Base-by-base conservation (phyloP, 2,113 vertebrate genomes). In the Lepus timidus region DNA sequence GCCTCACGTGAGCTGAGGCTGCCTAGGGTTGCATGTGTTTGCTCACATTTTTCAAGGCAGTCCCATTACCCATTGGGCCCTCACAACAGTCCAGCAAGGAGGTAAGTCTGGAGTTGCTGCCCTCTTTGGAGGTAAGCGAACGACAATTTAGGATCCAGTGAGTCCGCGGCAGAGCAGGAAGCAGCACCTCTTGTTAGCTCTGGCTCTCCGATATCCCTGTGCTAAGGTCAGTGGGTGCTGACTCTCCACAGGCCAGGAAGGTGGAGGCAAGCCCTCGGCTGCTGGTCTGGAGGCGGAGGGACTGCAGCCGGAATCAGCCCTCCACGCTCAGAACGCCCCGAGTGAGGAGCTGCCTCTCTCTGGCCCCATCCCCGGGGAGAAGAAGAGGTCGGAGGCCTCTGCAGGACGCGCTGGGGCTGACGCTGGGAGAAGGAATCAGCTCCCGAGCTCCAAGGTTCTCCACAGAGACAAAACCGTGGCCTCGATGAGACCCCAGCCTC, bases 221-320 rank as follows among this genome's bases (percentile, higher is more conserved):
- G 36, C 67, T 87, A 12, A 95, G 33, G 8, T 27, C 10, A 3
- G 31, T 14, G 14, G 13, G 17, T 85, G 39, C 75, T 90, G 78
- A 36, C 23, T 95, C 58, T 65, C 76, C 61, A 51, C 81, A 97
- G 97, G 93, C 74, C 87, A 23, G 13, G 78, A 88, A 44, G 75
- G 49, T 25, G 76, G 33, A 94, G 51, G 61, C 49, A 27, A 89
- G 67, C 19, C 80, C 20, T 80, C 6, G 29, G 73, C 64, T 23
- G 9, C 31, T 6, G 23, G 22, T 1, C 22, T 12, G 0, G 8
- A 82, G 81, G 13, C 73, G 31, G 58, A 93, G 33, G 10, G 33
- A 4, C n/a, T 19, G 0, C 17, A 0, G 1, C 74, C 0, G 74
- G 75, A 61, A 0, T 27, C 86, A 31, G n/a, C 22, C 16, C 31